Evolutionary conservation across 2,113 vertebrate species (phyloP).

Genomic region (Petromus typicus): DNA sequence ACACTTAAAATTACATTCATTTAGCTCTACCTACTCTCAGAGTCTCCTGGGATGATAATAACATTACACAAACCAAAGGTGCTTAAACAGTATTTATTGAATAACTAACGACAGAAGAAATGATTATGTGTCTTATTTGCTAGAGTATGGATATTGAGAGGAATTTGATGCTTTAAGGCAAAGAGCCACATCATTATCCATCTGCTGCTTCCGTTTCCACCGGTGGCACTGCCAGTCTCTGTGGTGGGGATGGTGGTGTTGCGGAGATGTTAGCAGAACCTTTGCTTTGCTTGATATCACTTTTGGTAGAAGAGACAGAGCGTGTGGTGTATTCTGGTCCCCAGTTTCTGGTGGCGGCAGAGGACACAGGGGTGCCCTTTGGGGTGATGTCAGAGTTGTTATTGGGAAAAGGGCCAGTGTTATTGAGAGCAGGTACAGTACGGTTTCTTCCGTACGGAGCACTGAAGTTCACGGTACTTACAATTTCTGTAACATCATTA

Average conservation of each 20-base stretch:
- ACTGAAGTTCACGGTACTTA: background rate
- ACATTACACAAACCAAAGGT: background rate
- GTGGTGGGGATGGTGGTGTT: background rate
- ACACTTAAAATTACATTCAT: background rate
- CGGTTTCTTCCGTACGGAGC: background rate
- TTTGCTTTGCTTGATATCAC: background rate
- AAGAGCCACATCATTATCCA: background rate
- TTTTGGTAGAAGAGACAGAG: background rate
- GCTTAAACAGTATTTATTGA: conserved; percentile 57
- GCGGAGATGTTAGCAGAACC: background rate
- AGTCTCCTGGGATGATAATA: background rate
- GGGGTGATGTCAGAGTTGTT: background rate
- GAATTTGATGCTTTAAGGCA: background rate
- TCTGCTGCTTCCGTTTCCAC: background rate
- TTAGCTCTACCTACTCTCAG: background rate
- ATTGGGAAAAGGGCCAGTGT: background rate
- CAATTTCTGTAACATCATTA: background rate
- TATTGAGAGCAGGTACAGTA: background rate
- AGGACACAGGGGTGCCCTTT: background rate
- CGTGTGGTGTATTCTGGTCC: background rate
- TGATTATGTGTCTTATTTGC: background rate
- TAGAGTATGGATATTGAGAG: background rate
- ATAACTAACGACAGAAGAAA: background rate
- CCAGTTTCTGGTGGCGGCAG: background rate
- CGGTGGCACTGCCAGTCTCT: background rate